Conservation (phyloP, 2,113 vertebrate species). For the Pomatostomus ruficeps region DNA sequence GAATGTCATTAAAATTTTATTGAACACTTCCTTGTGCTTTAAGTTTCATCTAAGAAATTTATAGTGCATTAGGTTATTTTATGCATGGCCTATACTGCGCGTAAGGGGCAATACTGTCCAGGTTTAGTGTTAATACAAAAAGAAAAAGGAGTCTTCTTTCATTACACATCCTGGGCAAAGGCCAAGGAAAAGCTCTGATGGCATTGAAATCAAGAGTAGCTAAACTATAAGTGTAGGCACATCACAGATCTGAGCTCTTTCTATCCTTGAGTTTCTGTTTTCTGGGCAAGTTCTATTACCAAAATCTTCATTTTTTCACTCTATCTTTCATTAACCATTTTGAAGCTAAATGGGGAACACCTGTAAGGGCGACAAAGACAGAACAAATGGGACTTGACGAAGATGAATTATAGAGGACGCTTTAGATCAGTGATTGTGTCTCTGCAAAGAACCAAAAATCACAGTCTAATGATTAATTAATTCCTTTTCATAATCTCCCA, state of each 20-base stretch:
- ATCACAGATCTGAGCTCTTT: neutral
- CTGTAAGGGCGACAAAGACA: neutral
- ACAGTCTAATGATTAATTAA: neutral
- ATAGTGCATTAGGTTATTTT: slow-evolving; percentile 39
- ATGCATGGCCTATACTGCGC: neutral
- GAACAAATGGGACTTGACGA: neutral
- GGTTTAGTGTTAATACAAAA: neutral
- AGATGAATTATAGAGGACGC: neutral
- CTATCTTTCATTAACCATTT: neutral
- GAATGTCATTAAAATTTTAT: slow-evolving; percentile 40
- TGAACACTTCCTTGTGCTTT: neutral
- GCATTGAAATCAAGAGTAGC: neutral
- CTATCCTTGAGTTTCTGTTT: neutral
- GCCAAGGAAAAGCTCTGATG: neutral
- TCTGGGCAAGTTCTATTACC: neutral
- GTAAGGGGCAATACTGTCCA: neutral
- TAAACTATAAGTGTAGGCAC: neutral
- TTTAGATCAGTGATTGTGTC: neutral
- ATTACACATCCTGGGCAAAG: neutral
- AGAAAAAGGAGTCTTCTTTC: neutral
- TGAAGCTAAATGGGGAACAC: neutral
- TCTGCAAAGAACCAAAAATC: neutral
- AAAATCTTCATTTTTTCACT: neutral
- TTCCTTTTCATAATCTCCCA: neutral
- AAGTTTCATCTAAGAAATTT: slow-evolving; percentile 24